These are phyloP conservation scores for Meiosimyza platycephala DNA, from an alignment of 2,888 invertebrate genomes.

Conservation along the genomic window DNA sequence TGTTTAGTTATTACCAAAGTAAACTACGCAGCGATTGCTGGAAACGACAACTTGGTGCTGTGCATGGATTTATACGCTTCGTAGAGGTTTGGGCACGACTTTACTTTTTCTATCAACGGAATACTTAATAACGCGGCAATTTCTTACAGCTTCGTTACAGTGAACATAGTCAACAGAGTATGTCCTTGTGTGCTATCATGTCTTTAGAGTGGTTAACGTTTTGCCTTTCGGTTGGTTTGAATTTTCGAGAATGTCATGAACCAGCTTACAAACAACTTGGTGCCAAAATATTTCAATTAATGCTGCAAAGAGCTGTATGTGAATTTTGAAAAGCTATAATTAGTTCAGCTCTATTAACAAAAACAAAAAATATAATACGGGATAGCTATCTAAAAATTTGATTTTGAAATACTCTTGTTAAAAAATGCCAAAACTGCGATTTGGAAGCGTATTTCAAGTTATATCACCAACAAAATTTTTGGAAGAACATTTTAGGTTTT, in stretches of 20 bases:
- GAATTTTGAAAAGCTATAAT: background rate
- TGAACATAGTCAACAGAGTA: background rate
- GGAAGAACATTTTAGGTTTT: too few relatives aligned
- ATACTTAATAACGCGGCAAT: background rate
- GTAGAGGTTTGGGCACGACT: conserved; percentile 50
- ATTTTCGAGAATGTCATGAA: conserved; percentile 58
- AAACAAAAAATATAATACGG: too few relatives aligned
- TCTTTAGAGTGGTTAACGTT: conserved; percentile 50
- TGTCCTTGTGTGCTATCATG: conserved; percentile 38
- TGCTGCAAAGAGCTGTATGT: conserved; percentile 55
- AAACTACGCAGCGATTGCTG: conserved; percentile 55
- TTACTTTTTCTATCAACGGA: background rate
- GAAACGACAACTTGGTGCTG: conserved; percentile 60
- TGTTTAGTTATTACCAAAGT: conserved; percentile 57
- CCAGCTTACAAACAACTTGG: conserved; percentile 57
- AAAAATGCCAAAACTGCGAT: too few relatives aligned
- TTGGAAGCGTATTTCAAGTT: too few relatives aligned
- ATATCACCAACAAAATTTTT: too few relatives aligned
- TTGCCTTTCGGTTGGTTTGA: conserved; percentile 60
- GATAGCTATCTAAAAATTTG: too few relatives aligned
- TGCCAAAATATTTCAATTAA: conserved; percentile 54
- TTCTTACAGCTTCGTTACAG: conserved; percentile 45
- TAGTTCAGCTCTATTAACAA: too few relatives aligned
- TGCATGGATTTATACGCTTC: conserved; percentile 58
- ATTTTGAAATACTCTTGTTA: too few relatives aligned